phyloP scores from a whole-genome alignment of 2,797 vertebrate species.

The Bothrops alternatus region DNA sequence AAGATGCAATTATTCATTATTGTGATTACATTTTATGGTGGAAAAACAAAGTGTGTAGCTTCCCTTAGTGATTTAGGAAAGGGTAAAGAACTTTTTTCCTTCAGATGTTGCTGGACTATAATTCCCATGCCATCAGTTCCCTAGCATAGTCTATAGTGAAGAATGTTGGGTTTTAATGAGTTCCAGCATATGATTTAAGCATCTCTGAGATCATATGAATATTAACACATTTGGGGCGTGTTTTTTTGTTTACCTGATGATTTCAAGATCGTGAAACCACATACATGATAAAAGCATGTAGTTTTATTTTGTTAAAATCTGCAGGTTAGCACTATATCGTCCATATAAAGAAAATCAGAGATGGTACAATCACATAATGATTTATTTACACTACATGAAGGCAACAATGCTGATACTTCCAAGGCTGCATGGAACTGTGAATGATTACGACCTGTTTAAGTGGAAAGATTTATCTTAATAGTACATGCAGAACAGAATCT shows the following conservation, averaged over 20 bases:
- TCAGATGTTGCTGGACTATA: neutral
- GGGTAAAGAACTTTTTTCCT: neutral
- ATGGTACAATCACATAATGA: neutral
- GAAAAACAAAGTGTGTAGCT: rapidly evolving
- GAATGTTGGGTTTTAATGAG: neutral
- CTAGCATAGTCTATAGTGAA: neutral
- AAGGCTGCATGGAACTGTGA: neutral
- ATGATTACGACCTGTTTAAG: constrained; percentile 18
- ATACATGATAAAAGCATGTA: neutral
- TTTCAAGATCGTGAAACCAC: neutral
- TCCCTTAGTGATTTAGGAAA: neutral
- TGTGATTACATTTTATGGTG: neutral
- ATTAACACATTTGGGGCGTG: neutral
- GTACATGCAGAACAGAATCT: neutral
- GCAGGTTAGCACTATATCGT: no score
- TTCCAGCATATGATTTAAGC: neutral
- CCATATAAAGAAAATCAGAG: neutral
- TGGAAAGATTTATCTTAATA: neutral
- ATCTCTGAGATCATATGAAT: neutral
- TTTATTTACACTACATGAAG: neutral
- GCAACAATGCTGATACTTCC: neutral
- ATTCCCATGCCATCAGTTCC: neutral
- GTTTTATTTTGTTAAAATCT: neutral
- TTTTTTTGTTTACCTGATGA: neutral
- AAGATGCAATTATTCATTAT: neutral